A percentile compares a stretch with the other conserved stretches of the same genome.
phyloP scores from a whole-genome alignment of 2,797 vertebrate species.

The Phataginus tetradactyla region DNA sequence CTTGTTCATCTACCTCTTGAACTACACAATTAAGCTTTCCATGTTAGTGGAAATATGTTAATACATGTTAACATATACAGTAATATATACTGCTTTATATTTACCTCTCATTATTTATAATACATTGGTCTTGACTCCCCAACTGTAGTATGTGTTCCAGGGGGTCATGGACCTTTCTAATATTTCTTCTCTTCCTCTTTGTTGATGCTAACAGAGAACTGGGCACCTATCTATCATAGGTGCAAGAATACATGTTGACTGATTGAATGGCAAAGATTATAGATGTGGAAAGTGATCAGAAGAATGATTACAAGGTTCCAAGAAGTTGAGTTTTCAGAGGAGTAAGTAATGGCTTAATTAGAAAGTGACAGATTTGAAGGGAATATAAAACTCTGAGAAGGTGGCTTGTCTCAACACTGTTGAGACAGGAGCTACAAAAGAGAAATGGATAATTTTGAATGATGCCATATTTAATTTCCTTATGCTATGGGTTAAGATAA shows the following conservation, averaged over 20 bases:
- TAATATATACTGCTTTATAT: not conserved
- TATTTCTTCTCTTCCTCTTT: not conserved
- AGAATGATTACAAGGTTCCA: not conserved
- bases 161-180: not conserved
- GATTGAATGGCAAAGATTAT: not conserved
- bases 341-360: not conserved
- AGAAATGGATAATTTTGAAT: not conserved
- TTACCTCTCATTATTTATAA: slow-evolving; percentile 13
- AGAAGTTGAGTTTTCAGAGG: not conserved
- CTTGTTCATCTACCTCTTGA: not conserved
- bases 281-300: not conserved
- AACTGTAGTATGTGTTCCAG: not conserved
- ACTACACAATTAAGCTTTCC: not conserved
- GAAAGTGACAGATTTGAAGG: not conserved
- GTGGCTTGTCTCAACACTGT: not conserved
- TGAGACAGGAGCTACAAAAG: not conserved
- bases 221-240: not conserved
- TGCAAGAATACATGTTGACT: not conserved
- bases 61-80: not conserved
- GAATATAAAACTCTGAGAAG: not conserved
- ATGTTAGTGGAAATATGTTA: not conserved
- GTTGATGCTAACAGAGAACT: not conserved
- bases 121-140: not conserved
- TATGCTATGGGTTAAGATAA: not conserved
- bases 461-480: not conserved